Conservation (phyloP, 2,797 vertebrate genomes). For the Pelobates cultripes region DNA sequence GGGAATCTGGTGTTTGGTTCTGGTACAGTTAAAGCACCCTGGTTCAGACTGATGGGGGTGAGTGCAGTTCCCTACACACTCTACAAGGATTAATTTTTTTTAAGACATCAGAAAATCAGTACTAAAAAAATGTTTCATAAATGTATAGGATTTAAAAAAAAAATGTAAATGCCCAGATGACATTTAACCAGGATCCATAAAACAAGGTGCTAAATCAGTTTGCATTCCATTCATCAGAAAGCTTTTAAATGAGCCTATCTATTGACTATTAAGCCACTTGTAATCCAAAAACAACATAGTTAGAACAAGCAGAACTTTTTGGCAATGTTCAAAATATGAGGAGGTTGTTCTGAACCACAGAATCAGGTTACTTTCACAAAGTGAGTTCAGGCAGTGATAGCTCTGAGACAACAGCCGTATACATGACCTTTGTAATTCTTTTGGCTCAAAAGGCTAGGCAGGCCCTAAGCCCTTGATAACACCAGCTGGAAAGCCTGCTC, state of each 20-base stretch:
- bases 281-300: conserved; percentile 61
- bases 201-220: conserved; percentile 8
- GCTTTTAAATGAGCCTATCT: conserved; percentile 56
- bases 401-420: conserved; percentile 43
- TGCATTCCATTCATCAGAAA: conserved; percentile 34
- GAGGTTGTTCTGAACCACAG: conserved; percentile 60
- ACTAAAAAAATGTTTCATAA: neutral
- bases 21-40: no score
- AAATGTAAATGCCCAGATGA: neutral
- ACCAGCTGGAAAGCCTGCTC: conserved; percentile 72
- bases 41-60: no score
- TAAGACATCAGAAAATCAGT: no score
- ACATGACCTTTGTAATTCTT: conserved; percentile 64
- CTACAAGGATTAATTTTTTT: no score
- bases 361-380: conserved; percentile 70
- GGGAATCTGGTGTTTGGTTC: no score
- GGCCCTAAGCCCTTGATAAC: conserved; percentile 64
- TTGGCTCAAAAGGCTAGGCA: conserved; percentile 64
- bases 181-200: neutral
- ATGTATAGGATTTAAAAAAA: neutral
- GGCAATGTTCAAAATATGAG: conserved; percentile 69
- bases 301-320: conserved; percentile 64
- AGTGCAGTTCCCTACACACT: no score
- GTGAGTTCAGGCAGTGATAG: conserved; percentile 61
- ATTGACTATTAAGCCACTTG: conserved; percentile 54